phyloP scores from a whole-genome alignment of 2,797 vertebrate genomes.

The Erpetoichthys calabaricus region DNA sequence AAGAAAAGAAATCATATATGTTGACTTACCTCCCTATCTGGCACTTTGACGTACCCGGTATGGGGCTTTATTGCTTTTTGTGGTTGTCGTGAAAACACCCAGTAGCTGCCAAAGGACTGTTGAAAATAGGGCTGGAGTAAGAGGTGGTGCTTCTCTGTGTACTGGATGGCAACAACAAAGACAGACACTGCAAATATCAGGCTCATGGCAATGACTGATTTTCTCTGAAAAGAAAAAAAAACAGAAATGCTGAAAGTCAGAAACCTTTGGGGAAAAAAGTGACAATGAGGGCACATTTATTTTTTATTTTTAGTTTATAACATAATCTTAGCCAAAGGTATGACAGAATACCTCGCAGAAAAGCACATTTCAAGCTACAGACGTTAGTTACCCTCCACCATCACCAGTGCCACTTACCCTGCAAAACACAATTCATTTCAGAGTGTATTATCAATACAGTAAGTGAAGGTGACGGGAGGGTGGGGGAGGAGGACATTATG shows the following conservation, averaged over 20 bases:
- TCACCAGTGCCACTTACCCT: too few species aligned
- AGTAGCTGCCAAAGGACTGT: slow-evolving; percentile 55
- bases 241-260: slow-evolving; percentile 2
- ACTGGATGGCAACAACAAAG: slow-evolving; percentile 69
- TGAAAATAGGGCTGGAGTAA: slow-evolving; percentile 73
- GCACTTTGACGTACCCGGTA: slow-evolving; percentile 75
- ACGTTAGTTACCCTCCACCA: too few species aligned
- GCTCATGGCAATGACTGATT: slow-evolving; percentile 65
- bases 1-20: not conserved
- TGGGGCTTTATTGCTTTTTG: slow-evolving; percentile 66
- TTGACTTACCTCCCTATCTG: slow-evolving; percentile 74
- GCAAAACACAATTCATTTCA: too few species aligned
- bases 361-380: too few species aligned
- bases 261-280: too few species aligned
- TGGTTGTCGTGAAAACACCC: slow-evolving; percentile 59
- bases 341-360: too few species aligned
- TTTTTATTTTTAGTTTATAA: too few species aligned
- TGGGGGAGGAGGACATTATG: too few species aligned
- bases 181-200: slow-evolving; percentile 66
- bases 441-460: too few species aligned
- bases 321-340: too few species aligned
- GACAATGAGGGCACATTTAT: too few species aligned
- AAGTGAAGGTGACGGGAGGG: too few species aligned
- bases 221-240: slow-evolving; percentile 50
- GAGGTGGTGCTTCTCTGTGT: slow-evolving; percentile 63